Base-by-base conservation (phyloP, 2,113 vertebrate species). In the Catagonus wagneri region DNA sequence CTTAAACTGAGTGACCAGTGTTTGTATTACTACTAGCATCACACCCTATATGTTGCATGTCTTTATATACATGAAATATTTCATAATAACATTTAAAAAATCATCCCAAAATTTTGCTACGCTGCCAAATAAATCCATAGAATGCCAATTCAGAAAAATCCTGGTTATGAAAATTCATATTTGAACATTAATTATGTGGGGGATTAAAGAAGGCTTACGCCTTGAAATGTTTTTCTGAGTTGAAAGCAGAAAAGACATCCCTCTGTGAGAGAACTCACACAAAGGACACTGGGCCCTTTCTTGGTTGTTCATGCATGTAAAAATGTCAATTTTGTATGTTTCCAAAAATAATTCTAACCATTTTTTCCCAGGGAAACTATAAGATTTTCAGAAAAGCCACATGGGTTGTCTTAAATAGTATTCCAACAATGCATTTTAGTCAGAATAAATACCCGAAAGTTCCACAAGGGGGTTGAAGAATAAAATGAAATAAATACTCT, bases 211-310 rank as follows among this genome's bases (percentile, higher is more conserved):
- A 96, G 29, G 7, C 12, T 65, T 54, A 88, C 27, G 23, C 14
- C 25, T 94, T 89, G 20, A 76, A 88, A 95, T 97, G 27, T 79
- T 96, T 68, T 95, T 90, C 75, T 78, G 63, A 88, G 54, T 32
- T 72, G 75, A 87, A 71, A 92, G 19, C 36, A 66, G 44, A 80
- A 39, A 86, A 76, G n/a, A 36, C 27, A 44, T 72, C 17, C 25
- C 4, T 83, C 13, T 78, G 83, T 60, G 54, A 61, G 78, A 91
- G 36, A 60, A 93, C 25, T 68, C 50, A 71, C 69, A 50, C 34
- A 85, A 85, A 93, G 13, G 19, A 78, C 29, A 72, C 11, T 3
- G 19, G 23, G 13, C 8, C 69, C 39, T 94, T 93, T 86, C 56
- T 65, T 71, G 29, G 25, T 32, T 90, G 20, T 83, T 92, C 58